Evolutionary conservation across 2,797 vertebrate genomes (phyloP).

Genomic region (Oreochromis grahami): DNA sequence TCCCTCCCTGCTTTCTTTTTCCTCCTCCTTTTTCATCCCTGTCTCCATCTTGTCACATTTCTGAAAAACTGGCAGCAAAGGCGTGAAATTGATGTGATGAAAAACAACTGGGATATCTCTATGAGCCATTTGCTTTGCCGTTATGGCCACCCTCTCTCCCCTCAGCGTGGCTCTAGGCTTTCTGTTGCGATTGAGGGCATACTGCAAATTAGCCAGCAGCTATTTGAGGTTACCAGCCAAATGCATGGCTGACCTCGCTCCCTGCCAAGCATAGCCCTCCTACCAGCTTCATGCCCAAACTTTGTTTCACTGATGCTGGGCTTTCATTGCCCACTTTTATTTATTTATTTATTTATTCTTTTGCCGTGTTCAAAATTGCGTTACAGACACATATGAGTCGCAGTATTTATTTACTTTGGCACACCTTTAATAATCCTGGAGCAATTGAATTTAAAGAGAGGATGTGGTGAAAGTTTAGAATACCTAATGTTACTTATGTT

Average conservation of each 20-base stretch:
- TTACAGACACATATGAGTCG: neutral
- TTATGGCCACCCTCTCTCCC: slow-evolving; percentile 57
- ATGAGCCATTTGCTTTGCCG: slow-evolving; percentile 71
- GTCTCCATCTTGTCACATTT: slow-evolving; percentile 52
- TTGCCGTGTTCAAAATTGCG: neutral
- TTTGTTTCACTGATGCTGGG: slow-evolving; percentile 4
- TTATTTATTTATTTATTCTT: neutral
- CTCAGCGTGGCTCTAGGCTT: slow-evolving; percentile 52
- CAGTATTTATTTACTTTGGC: slow-evolving; percentile 22
- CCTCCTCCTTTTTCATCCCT: slow-evolving; percentile 1
- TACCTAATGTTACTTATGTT: slow-evolving; percentile 33
- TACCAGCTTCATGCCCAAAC: slow-evolving; percentile 12
- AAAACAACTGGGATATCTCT: slow-evolving; percentile 76
- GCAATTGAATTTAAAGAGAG: slow-evolving; percentile 38
- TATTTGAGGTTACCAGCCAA: slow-evolving; percentile 71
- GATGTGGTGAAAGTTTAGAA: slow-evolving; percentile 1
- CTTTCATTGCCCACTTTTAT: neutral
- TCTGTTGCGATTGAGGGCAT: slow-evolving; percentile 63
- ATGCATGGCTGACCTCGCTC: slow-evolving; percentile 54
- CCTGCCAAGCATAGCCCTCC: slow-evolving; percentile 33
- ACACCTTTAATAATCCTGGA: slow-evolving; percentile 44
- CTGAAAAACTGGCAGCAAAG: slow-evolving; percentile 38
- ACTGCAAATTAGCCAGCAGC: slow-evolving; percentile 72
- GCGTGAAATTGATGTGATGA: slow-evolving; percentile 76
- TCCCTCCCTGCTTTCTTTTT: neutral